Conservation (phyloP, 2,113 vertebrate genomes). For the Platysternon megacephalum region DNA sequence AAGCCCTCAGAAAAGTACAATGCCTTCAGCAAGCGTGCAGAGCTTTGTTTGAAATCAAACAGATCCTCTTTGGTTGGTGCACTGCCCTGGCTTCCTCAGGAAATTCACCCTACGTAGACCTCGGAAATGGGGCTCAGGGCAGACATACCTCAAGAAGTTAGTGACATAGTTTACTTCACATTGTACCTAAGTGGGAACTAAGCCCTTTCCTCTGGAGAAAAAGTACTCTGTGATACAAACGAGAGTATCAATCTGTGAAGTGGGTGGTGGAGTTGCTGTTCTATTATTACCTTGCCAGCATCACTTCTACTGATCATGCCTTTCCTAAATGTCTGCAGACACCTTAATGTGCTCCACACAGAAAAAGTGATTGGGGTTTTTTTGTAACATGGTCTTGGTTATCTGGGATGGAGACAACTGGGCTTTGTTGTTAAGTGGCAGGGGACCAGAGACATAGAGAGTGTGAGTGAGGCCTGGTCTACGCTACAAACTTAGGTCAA, state of each 20-base stretch:
- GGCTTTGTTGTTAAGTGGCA: not conserved
- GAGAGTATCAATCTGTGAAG: not conserved
- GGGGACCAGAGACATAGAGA: not conserved
- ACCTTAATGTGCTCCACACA: not conserved
- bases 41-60: not conserved
- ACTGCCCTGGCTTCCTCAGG: not conserved
- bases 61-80: fast-evolving
- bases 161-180: not conserved
- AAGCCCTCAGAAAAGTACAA: not conserved
- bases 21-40: not conserved
- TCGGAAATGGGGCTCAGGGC: not conserved
- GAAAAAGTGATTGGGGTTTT: slow-evolving; percentile 2
- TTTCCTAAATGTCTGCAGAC: not conserved
- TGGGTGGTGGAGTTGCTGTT: not conserved
- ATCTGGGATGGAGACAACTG: not conserved
- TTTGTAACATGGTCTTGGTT: not conserved
- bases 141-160: not conserved
- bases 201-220: not conserved
- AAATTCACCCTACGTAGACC: not conserved
- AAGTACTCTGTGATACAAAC: not conserved
- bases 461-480: not conserved
- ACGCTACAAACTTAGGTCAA: too few species aligned
- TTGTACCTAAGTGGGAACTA: not conserved
- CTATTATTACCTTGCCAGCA: not conserved
- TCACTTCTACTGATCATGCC: not conserved